Evolutionary conservation across 2,113 vertebrate genomes (phyloP), one percentile per base, ranked within the genome.

Genomic region (Melanerpes aurifrons): DNA sequence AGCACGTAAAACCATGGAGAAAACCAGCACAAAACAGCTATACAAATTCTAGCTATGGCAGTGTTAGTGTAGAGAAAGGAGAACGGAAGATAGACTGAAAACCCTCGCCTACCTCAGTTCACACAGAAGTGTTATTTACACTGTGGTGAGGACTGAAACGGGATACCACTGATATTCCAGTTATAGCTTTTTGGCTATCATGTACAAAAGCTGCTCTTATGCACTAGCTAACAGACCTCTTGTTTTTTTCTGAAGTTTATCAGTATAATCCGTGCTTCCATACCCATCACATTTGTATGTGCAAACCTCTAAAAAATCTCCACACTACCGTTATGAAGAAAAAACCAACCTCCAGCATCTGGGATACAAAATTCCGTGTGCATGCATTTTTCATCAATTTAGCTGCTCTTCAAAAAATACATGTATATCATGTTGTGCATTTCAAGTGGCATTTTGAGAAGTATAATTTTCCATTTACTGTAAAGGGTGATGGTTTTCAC

Each of bases 361-460:
- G 72, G 64, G 85, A 92, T 72, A 91, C 12, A 69, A 74, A 93
- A 74, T 83, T 68, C 58, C 89, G 54, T 69, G 45, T 82, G 85
- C 82, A 80, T 78, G 82, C 91, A 90, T 90, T 94, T 92, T 71
- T 91, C 94, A 92, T 84, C 64, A 73, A 71, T 86, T 90, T 94
- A 93, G 87, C 45, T 96, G 85, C 82, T 94, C 89, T 94, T 88
- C 62, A 81, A 69, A 84, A 91, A 95, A 96, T 86, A 87, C 69
- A 78, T 75, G 87, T 87, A 48, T 74, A 94, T 74, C 72, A 88
- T 90, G 89, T 94, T 93, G 75, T 93, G 86, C 94, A 91, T 87
- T 96, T 91, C 70, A 91, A 95, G 94, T 81, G 87, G 89, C 87
- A 95, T 96, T 95, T 90, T 89, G 91, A 92, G 82, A 86, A 96